Evolutionary conservation across 2,797 vertebrate genomes (phyloP).

Genomic region (Chromobotia macracanthus): DNA sequence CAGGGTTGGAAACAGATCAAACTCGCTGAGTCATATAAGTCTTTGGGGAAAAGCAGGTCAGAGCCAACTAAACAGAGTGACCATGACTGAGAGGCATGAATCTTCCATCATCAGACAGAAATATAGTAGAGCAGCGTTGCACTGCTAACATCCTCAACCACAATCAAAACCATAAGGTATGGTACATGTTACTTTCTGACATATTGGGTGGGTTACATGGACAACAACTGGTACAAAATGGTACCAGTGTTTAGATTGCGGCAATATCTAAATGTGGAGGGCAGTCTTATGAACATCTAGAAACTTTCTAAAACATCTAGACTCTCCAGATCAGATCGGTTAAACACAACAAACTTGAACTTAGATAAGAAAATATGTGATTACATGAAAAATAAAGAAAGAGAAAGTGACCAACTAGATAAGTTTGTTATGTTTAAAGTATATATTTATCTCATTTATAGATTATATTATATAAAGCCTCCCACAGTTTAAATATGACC

Average conservation of each 20-base stretch:
- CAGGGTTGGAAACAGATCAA: conserved; percentile 25
- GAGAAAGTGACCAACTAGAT: neutral
- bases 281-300: neutral
- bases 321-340: too few relatives aligned
- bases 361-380: neutral
- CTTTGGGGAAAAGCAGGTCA: conserved; percentile 29
- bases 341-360: too few relatives aligned
- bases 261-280: neutral
- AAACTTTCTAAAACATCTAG: neutral
- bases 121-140: neutral
- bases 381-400: neutral
- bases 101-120: conserved; percentile 4
- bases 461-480: neutral
- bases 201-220: neutral
- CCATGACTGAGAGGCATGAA: conserved; percentile 16
- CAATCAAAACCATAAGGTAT: neutral
- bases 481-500: neutral
- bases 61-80: conserved; percentile 27
- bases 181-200: neutral
- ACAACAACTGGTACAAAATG: conserved; percentile 10
- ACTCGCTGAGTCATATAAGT: conserved; percentile 31
- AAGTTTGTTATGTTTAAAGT: neutral
- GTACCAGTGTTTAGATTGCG: neutral
- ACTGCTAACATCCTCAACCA: neutral
- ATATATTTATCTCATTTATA: too few relatives aligned